Base-by-base conservation (phyloP, 2,888 invertebrate species). In the Ochropacha duplaris region DNA sequence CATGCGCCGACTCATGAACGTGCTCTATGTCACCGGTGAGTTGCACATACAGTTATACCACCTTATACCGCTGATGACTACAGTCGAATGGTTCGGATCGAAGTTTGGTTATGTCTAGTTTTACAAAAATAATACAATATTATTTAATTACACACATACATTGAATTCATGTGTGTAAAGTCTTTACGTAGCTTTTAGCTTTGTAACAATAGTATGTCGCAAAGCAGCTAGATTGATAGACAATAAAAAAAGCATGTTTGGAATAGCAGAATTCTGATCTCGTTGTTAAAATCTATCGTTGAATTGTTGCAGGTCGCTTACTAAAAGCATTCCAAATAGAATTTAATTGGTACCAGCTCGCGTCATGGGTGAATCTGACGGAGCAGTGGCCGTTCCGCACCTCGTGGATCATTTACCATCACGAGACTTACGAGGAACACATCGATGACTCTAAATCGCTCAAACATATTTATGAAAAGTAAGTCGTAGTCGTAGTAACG, bases 311-410 rank as follows among this genome's bases (percentile, higher is more conserved):
- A 98, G 98, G 98, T 65, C 97, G 99, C 57, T 94, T 99, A 68
- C 94, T 99, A 71, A 97, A 99, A 94, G 98, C 99, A 80, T 99
- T 99, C 94, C 98, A 99, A 93, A 97, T 99, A 72, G 99, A 99
- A 85, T 99, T 99, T 93, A 98, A 98, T 90, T 99, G 99, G 99
- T 98, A 99, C 90, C 97, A 98, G 74, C 94, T 99, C 72, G 99
- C 99, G 62, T 97, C 98, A 59, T 99, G 99, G 99, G 97, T 99
- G 69, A 99, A 99, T 88, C 95, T 99, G 58, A 98, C 99, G 0
- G 99, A 99, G 83, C 99, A 99, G 85, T 99, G 99, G 99, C 99
- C 99, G 0, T 97, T 98, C 88, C 94, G 99, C 57, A 97, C 99
- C 26, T 99, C 99, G 14, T 99, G 99, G 99, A 96, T 99, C 77